Evolutionary conservation across 2,888 invertebrate species (phyloP).

Genomic region (Microplitis deprimator): DNA sequence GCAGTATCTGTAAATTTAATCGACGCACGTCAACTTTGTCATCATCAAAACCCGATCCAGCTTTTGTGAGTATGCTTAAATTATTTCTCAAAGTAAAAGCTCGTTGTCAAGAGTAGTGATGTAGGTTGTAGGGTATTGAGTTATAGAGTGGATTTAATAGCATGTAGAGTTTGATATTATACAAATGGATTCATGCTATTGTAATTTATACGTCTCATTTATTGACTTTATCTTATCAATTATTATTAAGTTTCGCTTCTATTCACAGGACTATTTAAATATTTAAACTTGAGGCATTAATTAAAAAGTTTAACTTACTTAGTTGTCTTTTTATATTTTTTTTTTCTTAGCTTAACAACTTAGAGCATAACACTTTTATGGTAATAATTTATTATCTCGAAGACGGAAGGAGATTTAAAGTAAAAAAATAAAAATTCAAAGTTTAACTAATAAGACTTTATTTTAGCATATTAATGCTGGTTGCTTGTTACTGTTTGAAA

Average conservation of each 20-base stretch:
- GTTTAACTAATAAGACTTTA: not conserved
- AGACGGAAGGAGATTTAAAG: not conserved
- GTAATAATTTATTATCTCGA: not conserved
- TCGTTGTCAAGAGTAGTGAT: not conserved
- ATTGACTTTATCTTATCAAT: not conserved
- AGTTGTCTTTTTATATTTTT: not conserved
- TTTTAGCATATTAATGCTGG: not conserved
- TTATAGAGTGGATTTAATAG: not conserved
- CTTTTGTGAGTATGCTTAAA: conserved; percentile 50
- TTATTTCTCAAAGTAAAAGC: not conserved
- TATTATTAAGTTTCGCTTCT: not conserved
- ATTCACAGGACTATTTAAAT: not conserved
- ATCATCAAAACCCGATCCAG: conserved; percentile 55
- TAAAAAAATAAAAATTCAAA: not conserved
- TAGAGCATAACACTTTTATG: not conserved
- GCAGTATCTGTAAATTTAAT: conserved; percentile 76
- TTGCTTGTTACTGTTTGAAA: not conserved
- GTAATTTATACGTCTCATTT: not conserved
- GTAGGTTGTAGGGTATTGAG: not conserved
- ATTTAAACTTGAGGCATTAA: not conserved
- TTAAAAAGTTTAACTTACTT: not conserved
- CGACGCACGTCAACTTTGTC: conserved; percentile 54
- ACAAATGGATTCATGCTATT: not conserved
- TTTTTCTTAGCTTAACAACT: not conserved
- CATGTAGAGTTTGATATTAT: not conserved